Evolutionary conservation across 2,113 vertebrate genomes (phyloP), one percentile per base, ranked within the genome.

Genomic region (Lophotis ruficrista): DNA sequence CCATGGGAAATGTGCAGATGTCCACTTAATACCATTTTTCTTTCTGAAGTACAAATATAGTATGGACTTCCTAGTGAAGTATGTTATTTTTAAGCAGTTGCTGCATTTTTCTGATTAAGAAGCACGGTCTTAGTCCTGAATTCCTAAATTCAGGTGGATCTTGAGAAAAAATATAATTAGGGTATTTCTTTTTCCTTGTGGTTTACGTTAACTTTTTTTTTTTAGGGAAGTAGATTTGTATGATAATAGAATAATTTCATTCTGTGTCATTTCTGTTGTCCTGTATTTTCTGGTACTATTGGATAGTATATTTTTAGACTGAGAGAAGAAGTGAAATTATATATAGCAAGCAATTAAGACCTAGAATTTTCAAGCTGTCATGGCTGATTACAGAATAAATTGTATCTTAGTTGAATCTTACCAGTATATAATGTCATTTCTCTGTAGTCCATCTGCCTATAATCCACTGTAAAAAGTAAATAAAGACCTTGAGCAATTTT

Each of bases 291-390:
- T 95, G 50, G 45, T 93, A 11, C 28, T 87, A 30, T 70, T 80
- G 35, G 6, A 57, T 15, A 43, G 4, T n/a, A 22, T 61, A 64
- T 75, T 93, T 96, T 93, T 75, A 91, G 62, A 70, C 9, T 51
- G 6, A 11, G 11, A 73, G 27, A 79, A 70, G 69, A 91, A 82
- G 38, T 27, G 54, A 92, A 92, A 96, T 92, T 84, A 84, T 70
- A 89, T 61, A 72, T 38, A 91, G 31, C 56, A 80, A 82, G 66
- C 58, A 96, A 94, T 96, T 96, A 91, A 92, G 62, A 87, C 25
- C 56, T 90, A 86, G 73, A 83, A 94, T 87, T 85, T 94, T 84
- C 64, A 92, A 86, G 33, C 41, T 94, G 69, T 88, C 68, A 86
- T 82, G 56, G 60, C 61, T 79, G 38, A 79, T 93, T 95, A 68